A percentile compares a stretch with the other conserved stretches of the same genome.
phyloP scores from a whole-genome alignment of 2,888 invertebrate genomes.

The Epirrhoe alternata region DNA sequence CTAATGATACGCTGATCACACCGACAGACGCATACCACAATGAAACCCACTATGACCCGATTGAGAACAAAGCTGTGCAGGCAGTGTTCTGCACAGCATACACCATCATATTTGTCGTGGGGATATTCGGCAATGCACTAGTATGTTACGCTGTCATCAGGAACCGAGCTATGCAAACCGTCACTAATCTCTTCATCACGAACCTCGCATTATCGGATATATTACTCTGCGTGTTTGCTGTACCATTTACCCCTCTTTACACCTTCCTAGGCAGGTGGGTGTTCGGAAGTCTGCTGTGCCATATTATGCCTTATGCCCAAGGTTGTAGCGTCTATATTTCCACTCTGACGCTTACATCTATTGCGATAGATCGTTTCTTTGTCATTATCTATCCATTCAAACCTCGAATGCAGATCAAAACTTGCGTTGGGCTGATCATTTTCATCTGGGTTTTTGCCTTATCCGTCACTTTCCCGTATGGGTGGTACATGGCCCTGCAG shows the following conservation, averaged over 20 bases:
- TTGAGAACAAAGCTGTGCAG: constrained; percentile 88
- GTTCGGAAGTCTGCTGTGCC: constrained; percentile 93
- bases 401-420: constrained; percentile 91
- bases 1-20: constrained; percentile 56
- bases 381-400: constrained; percentile 95
- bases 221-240: constrained; percentile 92
- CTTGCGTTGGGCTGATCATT: constrained; percentile 90
- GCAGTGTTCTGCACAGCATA: constrained; percentile 91
- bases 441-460: constrained; percentile 93
- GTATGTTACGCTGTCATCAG: constrained; percentile 94
- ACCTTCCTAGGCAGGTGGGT: constrained; percentile 94
- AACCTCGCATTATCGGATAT: constrained; percentile 96
- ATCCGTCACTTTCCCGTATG: constrained; percentile 93
- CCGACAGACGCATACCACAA: constrained; percentile 53
- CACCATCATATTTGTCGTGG: constrained; percentile 91
- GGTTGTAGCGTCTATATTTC: constrained; percentile 96
- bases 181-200: constrained; percentile 96
- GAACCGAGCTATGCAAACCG: constrained; percentile 95
- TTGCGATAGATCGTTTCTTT: constrained; percentile 96
- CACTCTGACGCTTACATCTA: constrained; percentile 94
- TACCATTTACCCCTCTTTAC: constrained; percentile 96
- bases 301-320: constrained; percentile 94
- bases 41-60: constrained; percentile 78
- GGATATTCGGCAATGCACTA: constrained; percentile 92
- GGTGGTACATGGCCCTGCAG: constrained; percentile 89